Conservation (phyloP, 2,888 invertebrate genomes). For the Synanthedon andrenaeformis region DNA sequence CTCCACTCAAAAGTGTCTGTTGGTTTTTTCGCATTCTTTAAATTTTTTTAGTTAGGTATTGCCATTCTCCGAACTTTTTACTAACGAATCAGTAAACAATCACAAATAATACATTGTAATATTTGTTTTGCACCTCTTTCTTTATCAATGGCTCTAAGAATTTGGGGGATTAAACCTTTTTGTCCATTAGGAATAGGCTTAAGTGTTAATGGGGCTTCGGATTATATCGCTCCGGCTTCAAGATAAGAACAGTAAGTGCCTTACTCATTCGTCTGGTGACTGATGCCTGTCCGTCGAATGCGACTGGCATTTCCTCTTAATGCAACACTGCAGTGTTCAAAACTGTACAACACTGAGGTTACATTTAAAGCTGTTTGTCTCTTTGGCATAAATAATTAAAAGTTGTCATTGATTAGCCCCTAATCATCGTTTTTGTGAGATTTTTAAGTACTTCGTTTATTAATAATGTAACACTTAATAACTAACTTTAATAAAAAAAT, state of each 20-base stretch:
- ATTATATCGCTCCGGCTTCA: conserved; percentile 39
- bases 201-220: conserved; percentile 63
- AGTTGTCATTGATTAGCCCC: not conserved
- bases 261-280: conserved; percentile 46
- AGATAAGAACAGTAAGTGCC: conserved; percentile 41
- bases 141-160: conserved; percentile 39
- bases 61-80: too few species aligned
- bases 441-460: too few species aligned
- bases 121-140: conserved; percentile 30
- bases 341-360: conserved; percentile 6
- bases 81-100: too few species aligned
- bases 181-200: conserved; percentile 60
- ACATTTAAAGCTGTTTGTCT: not conserved
- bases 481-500: too few species aligned
- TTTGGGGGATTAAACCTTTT: conserved; percentile 57
- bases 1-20: too few species aligned
- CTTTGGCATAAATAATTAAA: not conserved
- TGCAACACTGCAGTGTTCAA: conserved; percentile 8
- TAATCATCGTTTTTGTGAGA: too few species aligned
- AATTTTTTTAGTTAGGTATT: too few species aligned
- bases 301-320: conserved; percentile 18
- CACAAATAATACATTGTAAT: conserved; percentile 3
- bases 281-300: conserved; percentile 53
- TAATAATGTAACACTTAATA: too few species aligned
- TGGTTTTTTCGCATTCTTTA: too few species aligned